phyloP scores from a whole-genome alignment of 53 echinoderm and acorn worm genomes.

The Crossaster papposus region DNA sequence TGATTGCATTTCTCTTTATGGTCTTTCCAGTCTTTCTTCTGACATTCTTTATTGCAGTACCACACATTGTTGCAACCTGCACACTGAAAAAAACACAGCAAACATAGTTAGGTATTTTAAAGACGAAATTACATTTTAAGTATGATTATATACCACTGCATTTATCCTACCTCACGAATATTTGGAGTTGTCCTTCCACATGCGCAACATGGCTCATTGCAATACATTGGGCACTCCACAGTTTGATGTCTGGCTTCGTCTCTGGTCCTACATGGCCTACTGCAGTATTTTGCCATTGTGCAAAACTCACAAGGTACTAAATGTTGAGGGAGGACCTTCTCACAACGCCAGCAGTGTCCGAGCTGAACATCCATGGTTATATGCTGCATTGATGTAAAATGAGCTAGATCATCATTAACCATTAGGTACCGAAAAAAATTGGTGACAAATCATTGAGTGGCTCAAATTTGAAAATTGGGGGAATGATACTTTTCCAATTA shows the following conservation, averaged over 20 bases:
- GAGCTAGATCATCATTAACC: too few relatives aligned
- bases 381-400: neutral
- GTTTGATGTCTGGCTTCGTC: conserved; percentile 17
- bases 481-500: too few relatives aligned
- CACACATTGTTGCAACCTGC: conserved; percentile 19
- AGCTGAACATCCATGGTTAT: conserved; percentile 50
- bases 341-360: conserved; percentile 66
- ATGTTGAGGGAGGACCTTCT: neutral
- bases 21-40: conserved; percentile 21
- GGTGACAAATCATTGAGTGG: too few relatives aligned
- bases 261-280: neutral
- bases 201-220: neutral
- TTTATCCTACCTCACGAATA: neutral
- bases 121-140: neutral
- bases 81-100: too few relatives aligned
- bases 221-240: conserved; percentile 26
- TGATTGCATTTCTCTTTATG: conserved; percentile 45
- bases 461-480: too few relatives aligned
- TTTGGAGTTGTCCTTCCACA: conserved; percentile 5
- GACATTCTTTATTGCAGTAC: conserved; percentile 49
- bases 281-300: conserved; percentile 25
- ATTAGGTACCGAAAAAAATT: too few relatives aligned
- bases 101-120: too few relatives aligned
- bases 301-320: neutral
- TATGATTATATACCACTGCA: neutral